Base-by-base conservation (phyloP, 2,113 vertebrate species). In the Centropus unirufus region DNA sequence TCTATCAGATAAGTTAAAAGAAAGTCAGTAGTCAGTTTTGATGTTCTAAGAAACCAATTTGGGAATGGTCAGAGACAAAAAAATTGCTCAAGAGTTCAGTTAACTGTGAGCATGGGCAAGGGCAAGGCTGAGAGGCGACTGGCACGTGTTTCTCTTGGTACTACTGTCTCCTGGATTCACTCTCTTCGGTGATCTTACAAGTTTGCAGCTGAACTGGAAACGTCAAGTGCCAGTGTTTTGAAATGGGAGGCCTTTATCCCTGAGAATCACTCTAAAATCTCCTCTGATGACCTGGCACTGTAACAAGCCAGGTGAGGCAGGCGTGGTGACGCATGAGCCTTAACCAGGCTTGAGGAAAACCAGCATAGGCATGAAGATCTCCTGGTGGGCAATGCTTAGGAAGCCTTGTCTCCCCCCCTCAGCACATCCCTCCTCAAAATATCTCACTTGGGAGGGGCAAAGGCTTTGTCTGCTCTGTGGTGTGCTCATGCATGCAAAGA, bases 1-100 rank as follows among this genome's bases (percentile, higher is more conserved):
- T 87, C 89, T 47, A 90, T 97, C 95, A 90, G 94, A 91, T 85
- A 91, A 92, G 40, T 66, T 17, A 29, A 73, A 78, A 75, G 89
- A 91, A 82, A 92, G 79, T 80, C 79, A 85, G 85, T 32, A 76
- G 57, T 51, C 32, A 40, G 64, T 80, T 91, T 40, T 90, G 82
- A 67, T 89, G 78, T 73, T 80, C 54, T 92, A 96, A 91, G 91
- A 76, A 91, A 73, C 32, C 34, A 12, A 89, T 89, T 89, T 86
- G 69, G 55, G 95, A 87, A 88, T 32, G 95, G 90, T 70, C 95
- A 91, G 74, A 79, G 91, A 42, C 46, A 66, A 72, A 81, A 81
- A 89, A 63, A 23, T 85, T 82, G 84, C 81, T 87, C 51, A 66
- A 46, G 78, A 76, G 54, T 44, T 87, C 58, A 27, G 75, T 66